Evolutionary conservation across 2,797 vertebrate species (phyloP).

Genomic region (Poeciliopsis gracilis): DNA sequence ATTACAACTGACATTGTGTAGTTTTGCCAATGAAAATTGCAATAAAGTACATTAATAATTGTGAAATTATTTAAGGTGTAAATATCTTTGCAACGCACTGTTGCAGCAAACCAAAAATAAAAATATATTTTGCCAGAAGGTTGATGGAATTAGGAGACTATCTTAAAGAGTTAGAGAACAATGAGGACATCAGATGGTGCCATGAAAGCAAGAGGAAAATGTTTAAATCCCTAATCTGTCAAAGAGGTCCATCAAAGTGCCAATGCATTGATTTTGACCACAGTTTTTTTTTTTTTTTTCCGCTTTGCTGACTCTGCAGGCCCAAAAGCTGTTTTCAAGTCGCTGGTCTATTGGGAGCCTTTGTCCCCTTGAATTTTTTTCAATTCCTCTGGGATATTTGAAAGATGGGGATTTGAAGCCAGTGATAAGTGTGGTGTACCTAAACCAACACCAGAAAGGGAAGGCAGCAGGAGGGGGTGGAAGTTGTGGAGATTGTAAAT

Average conservation of each 20-base stretch:
- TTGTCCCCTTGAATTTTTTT: constrained; percentile 64
- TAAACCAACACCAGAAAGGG: constrained; percentile 51
- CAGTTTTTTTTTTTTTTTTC: constrained; percentile 66
- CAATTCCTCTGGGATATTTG: constrained; percentile 51
- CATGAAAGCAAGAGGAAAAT: constrained; percentile 51
- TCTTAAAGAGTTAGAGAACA: constrained; percentile 44
- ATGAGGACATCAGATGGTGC: constrained; percentile 47
- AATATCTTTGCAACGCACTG: background rate
- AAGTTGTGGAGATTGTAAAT: constrained; percentile 53
- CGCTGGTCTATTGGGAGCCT: constrained; percentile 61
- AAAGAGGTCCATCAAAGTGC: constrained; percentile 80
- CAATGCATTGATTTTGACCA: constrained; percentile 84
- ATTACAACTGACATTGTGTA: background rate
- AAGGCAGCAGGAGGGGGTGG: constrained; percentile 51
- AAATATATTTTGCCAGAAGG: constrained; percentile 50
- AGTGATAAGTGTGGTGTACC: constrained; percentile 60
- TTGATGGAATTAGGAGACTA: constrained; percentile 42
- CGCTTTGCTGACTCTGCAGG: constrained; percentile 60
- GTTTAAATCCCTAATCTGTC: constrained; percentile 78
- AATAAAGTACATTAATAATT: background rate
- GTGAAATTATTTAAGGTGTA: background rate
- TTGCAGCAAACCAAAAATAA: constrained; percentile 25
- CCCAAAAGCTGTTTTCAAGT: constrained; percentile 62
- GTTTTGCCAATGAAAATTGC: background rate
- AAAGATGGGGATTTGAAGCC: constrained; percentile 35